Evolutionary conservation across 2,797 vertebrate genomes (phyloP).

Genomic region (Phoebastria nigripes): DNA sequence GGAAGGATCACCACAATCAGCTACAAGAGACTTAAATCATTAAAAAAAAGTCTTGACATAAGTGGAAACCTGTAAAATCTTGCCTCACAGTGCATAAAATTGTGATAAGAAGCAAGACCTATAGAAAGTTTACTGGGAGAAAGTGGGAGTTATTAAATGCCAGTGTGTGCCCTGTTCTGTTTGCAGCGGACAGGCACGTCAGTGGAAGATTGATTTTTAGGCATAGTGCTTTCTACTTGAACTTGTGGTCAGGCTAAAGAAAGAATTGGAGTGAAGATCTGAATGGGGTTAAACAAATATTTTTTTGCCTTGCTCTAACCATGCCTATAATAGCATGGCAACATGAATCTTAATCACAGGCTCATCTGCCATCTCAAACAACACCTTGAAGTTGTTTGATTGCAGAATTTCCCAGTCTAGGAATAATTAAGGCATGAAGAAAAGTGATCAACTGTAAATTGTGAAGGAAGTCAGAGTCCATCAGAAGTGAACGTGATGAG

Average conservation of each 20-base stretch:
- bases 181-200: rapidly evolving
- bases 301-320: not conserved
- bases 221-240: not conserved
- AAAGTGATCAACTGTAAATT: not conserved
- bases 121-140: not conserved
- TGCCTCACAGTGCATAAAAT: not conserved
- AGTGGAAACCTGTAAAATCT: not conserved
- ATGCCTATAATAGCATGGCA: not conserved
- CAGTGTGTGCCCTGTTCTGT: not conserved
- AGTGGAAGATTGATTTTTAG: not conserved
- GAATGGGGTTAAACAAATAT: rapidly evolving
- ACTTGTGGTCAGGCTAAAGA: not conserved
- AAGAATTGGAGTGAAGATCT: not conserved
- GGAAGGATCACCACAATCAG: not conserved
- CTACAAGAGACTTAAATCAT: not conserved
- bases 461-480: not conserved
- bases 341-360: not conserved
- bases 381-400: not conserved
- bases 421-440: not conserved
- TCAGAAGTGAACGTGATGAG: not conserved
- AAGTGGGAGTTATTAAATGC: not conserved
- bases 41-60: not conserved
- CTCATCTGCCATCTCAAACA: not conserved
- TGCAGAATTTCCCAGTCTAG: not conserved
- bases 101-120: not conserved